Percentiles rank a stretch among this genome's conserved stretches.
Conservation (phyloP, 1,140 invertebrate genomes). For the Atopsyche davidsoni region DNA sequence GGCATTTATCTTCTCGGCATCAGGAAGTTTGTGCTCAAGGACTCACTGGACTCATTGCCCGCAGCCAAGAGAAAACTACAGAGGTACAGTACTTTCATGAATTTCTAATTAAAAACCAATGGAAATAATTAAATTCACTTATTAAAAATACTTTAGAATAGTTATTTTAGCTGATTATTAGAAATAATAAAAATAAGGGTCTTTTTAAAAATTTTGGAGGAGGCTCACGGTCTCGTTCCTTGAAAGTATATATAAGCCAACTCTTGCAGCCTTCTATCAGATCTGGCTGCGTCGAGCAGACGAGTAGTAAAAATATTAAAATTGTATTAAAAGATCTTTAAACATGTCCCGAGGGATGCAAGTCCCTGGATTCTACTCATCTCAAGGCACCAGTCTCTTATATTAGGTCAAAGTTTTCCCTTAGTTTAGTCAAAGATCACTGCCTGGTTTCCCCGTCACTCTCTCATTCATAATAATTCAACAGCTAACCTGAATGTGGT, state of each 20-base stretch:
- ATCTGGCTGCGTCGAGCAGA: too few species aligned
- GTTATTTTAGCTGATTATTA: not conserved
- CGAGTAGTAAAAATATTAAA: too few species aligned
- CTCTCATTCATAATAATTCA: not conserved
- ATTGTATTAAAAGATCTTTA: conserved; percentile 10
- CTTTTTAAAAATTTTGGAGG: conserved; percentile 9
- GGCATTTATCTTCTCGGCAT: conserved; percentile 73
- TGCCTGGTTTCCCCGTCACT: conserved; percentile 3
- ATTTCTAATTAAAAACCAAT: not conserved
- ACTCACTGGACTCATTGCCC: conserved; percentile 58
- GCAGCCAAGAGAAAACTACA: conserved; percentile 60
- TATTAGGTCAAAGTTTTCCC: not conserved
- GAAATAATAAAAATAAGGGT: not conserved
- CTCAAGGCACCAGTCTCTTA: too few species aligned
- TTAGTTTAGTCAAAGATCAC: conserved; percentile 1
- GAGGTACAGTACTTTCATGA: conserved; percentile 42
- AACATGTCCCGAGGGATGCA: not conserved
- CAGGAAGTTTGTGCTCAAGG: conserved; percentile 72
- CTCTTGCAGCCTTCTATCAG: too few species aligned
- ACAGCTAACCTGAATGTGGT: not conserved
- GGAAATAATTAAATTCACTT: not conserved
- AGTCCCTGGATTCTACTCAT: conserved; percentile 3
- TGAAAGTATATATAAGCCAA: conserved; percentile 3
- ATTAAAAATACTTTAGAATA: not conserved
- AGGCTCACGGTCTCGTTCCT: not conserved